Conservation (phyloP, 1,140 invertebrate genomes). For the Ylistrum balloti region DNA sequence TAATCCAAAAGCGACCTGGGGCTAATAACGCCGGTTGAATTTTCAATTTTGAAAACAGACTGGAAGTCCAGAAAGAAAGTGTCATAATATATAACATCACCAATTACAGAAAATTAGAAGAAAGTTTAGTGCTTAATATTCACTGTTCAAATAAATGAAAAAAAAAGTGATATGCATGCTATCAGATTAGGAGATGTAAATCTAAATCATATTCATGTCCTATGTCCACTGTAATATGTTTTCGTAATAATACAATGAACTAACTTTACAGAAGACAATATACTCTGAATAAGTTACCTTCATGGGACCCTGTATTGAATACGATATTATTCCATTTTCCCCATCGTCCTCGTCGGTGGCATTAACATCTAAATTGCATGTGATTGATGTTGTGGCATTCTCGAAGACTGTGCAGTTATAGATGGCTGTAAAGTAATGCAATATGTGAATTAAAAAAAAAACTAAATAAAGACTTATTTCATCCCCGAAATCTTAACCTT, state of each 20-base stretch:
- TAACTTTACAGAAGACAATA: too few relatives aligned
- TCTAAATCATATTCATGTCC: too few relatives aligned
- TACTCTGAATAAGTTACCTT: background rate
- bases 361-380: background rate
- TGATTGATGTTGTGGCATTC: background rate
- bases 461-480: too few relatives aligned
- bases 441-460: too few relatives aligned
- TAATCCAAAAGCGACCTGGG: background rate
- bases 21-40: background rate
- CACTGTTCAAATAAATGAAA: too few relatives aligned
- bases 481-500: too few relatives aligned
- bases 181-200: too few relatives aligned
- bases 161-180: too few relatives aligned
- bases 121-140: too few relatives aligned
- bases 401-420: background rate
- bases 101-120: background rate
- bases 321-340: background rate
- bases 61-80: background rate
- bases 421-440: background rate
- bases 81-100: background rate
- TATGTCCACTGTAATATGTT: too few relatives aligned
- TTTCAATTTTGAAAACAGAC: background rate
- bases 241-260: background rate
- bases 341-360: background rate
- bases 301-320: background rate